A percentile compares a stretch with the other conserved stretches of the same genome.
Evolutionary conservation across 2,888 invertebrate species (phyloP).

Genomic region (Philhelius pedissequus): DNA sequence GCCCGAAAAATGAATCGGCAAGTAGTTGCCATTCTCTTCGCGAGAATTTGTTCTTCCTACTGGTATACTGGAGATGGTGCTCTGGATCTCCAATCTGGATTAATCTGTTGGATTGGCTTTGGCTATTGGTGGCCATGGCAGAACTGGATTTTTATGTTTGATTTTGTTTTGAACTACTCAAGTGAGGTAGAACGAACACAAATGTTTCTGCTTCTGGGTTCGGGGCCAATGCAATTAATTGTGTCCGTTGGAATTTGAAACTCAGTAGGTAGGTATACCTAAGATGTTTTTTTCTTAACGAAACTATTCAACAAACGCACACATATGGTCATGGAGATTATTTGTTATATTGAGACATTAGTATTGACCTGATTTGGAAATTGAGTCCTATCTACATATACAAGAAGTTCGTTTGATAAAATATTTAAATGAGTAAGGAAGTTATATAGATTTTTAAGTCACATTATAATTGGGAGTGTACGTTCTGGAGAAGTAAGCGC

Average conservation of each 20-base stretch:
- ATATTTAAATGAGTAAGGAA: conserved; percentile 43
- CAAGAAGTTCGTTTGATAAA: conserved; percentile 26
- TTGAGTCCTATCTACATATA: too few relatives aligned
- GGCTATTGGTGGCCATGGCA: conserved; percentile 22
- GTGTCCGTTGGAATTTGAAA: conserved; percentile 33
- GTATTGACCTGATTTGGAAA: conserved; percentile 61
- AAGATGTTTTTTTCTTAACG: not conserved
- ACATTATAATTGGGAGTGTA: conserved; percentile 18
- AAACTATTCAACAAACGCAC: conserved; percentile 20
- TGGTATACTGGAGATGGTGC: not conserved
- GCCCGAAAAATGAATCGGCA: conserved; percentile 33
- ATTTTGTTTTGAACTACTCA: not conserved
- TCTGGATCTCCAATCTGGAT: conserved; percentile 44
- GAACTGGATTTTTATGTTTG: conserved; percentile 25
- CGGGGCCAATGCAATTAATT: conserved; percentile 60
- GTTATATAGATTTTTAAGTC: not conserved
- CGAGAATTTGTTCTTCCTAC: conserved; percentile 42
- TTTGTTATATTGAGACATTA: conserved; percentile 44
- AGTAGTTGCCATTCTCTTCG: conserved; percentile 49
- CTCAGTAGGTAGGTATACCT: too few relatives aligned
- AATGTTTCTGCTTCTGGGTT: not conserved
- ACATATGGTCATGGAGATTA: conserved; percentile 18
- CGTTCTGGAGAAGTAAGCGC: not conserved
- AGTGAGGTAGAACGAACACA: conserved; percentile 22
- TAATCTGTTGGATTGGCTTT: conserved; percentile 40